Conservation (phyloP, 2,113 vertebrate genomes). For the Chauna torquata region DNA sequence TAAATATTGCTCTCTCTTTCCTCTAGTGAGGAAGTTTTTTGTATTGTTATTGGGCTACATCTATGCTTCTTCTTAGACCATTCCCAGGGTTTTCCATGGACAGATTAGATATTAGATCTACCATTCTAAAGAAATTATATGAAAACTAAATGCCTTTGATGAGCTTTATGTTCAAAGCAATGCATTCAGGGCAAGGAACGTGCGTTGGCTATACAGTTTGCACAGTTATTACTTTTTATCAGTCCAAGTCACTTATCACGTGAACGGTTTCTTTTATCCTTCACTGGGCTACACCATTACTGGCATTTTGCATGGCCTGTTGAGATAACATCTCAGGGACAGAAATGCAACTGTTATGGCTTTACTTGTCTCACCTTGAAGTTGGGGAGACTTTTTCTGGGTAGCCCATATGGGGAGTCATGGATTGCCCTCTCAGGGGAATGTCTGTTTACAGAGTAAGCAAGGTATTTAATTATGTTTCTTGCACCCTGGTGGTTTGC, state of each 20-base stretch:
- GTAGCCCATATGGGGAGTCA: conserved; percentile 25
- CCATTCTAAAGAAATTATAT: neutral
- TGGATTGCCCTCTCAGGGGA: neutral
- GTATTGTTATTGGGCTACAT: neutral
- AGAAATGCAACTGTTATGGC: neutral
- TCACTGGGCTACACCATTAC: neutral
- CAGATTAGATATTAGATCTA: neutral
- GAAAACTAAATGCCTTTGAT: conserved; percentile 6
- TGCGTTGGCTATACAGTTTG: neutral
- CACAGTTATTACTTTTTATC: conserved; percentile 32
- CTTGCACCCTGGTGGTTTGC: conserved; percentile 65
- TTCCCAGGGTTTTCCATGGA: neutral
- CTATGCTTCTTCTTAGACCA: neutral
- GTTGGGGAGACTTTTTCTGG: neutral
- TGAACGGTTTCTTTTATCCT: neutral
- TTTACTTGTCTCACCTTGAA: neutral
- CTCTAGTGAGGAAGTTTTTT: neutral
- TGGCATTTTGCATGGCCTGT: neutral
- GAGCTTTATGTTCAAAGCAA: conserved; percentile 17
- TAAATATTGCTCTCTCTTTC: neutral
- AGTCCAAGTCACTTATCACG: neutral
- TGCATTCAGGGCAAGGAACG: neutral
- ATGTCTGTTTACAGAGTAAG: conserved; percentile 42
- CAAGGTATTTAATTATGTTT: conserved; percentile 70
- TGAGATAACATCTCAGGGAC: neutral